Base-by-base conservation (phyloP, 1,140 invertebrate genomes). In the Aphis craccivora region DNA sequence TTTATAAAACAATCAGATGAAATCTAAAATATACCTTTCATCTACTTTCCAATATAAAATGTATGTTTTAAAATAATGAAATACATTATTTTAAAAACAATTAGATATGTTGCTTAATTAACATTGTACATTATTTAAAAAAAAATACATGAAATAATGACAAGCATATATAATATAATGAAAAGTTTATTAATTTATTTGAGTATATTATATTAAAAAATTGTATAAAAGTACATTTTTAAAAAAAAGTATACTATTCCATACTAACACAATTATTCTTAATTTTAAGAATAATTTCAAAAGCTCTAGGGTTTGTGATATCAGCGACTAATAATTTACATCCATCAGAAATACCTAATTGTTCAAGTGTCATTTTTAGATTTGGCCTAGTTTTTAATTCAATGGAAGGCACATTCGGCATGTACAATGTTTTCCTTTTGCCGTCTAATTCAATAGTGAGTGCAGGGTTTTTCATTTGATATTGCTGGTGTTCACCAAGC, bases 371-470 rank as follows among this genome's bases (percentile, higher is more conserved):
- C 96, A 98, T 98, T 93, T 97, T 97, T 53, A 99, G 96, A 96
- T 99, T 99, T 81, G 96, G 96, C 94, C 97, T 96, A 0, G 98
- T 99, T 94, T 96, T 96, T 95, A 97, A 97, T 95, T 99, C 98
- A 94, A 99, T 99, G 94, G 98, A 98, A 93, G 97, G 96, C 8
- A 99, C 97, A 18, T 97, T 97, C 91, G 97, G 97, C 96, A 99
- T 99, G 94, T 99, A 99, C 14, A 99, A 95, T 2, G 99, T 99
- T 95, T 97, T 98, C 95, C 97, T 97, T 95, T 97, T 98, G 9
- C 98, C 98, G 95, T 97, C 96, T 23, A 98, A 96, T 83, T 96
- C 96, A 35, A 98, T 97, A 5, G 98, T 98, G 35, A 99, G 95
- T 88, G 97, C 97, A 40, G 99, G 99, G 96, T 96, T 98, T 95